Base-by-base conservation (phyloP, 1,140 invertebrate species). In the Vanessa tameamea region DNA sequence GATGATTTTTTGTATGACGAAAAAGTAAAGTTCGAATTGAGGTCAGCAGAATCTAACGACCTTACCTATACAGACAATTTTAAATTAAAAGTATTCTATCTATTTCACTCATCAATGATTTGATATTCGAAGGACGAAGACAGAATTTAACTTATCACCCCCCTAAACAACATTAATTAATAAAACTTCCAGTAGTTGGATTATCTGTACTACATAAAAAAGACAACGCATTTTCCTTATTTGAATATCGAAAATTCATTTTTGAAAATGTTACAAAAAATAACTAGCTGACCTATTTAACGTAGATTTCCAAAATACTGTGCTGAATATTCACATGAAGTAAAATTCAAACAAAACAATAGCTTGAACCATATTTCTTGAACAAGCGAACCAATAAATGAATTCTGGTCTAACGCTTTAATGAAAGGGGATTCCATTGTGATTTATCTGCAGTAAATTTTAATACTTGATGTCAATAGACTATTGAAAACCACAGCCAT, bases 381-480 rank as follows among this genome's bases (percentile, higher is more conserved):
- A 61, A 61, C 31, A 61, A 61, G 57, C 57, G 31, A 61, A 37
- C 57, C 26, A 61, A 61, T 61, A 61, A 61, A 61, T 61, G 23
- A 61, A 37, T 61, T 61, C 15, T 61, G 57, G 57, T 61, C 57
- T 61, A 61, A 61, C 26, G 55, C 15, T 61, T 61, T 72, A 50
- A 75, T 69, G 51, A 71, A 75, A 73, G 51, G 67, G 69, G 67
- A 78, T 65, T 69, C 73, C 77, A 73, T 48, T 76, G 68, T 69
- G 69, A 76, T 78, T 78, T 76, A 73, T 73, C 71, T 68, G 71
- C 74, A 76, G 59, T 78, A 78, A 78, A 78, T 78, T 78, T 78
- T 78, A 76, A 79, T 79, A 80, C 70, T 79, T 61, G 48, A 75
- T 72, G 63, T 79, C 75, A 79, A 81, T 79, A 79, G 74, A 75